phyloP scores from a whole-genome alignment of 2,888 invertebrate genomes.

The Chrysina gloriosa region DNA sequence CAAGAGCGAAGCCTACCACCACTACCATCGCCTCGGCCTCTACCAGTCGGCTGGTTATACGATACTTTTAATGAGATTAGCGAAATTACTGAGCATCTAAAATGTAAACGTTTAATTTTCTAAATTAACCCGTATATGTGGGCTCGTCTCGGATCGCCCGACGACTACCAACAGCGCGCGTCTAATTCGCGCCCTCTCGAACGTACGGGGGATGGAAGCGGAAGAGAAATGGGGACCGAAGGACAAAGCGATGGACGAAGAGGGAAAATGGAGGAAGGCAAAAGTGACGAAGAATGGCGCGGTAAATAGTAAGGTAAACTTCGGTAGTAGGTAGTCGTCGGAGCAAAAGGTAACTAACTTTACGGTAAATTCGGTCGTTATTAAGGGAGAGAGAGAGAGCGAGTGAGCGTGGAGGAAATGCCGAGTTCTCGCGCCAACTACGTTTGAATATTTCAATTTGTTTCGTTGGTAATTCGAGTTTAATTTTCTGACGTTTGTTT shows the following conservation, averaged over 20 bases:
- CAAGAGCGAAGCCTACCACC: constrained; percentile 52
- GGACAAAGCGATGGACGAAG: not conserved
- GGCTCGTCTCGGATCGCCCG: constrained; percentile 5
- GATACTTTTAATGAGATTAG: constrained; percentile 66
- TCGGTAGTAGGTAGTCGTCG: constrained; percentile 1
- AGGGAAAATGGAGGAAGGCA: not conserved
- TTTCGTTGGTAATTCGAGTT: constrained; percentile 15
- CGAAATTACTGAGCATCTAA: constrained; percentile 63
- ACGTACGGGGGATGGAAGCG: not conserved
- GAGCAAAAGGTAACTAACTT: constrained; percentile 9
- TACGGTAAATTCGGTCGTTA: constrained; percentile 10
- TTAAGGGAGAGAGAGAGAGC: not conserved
- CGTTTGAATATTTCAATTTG: constrained; percentile 33
- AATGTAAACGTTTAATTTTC: constrained; percentile 61
- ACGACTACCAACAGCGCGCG: not conserved
- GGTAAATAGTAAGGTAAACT: constrained; percentile 3
- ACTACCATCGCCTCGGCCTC: not conserved
- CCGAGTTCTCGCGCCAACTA: not conserved
- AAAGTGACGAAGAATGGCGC: not conserved
- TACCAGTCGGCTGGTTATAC: constrained; percentile 57
- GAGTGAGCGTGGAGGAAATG: not conserved
- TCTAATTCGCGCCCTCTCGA: not conserved
- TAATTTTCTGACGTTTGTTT: constrained; percentile 1
- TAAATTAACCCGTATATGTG: constrained; percentile 38
- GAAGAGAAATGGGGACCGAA: not conserved